Evolutionary conservation across 2,888 invertebrate species (phyloP), one percentile per base, ranked within the genome.

Genomic region (Steinernema hermaphroditum): DNA sequence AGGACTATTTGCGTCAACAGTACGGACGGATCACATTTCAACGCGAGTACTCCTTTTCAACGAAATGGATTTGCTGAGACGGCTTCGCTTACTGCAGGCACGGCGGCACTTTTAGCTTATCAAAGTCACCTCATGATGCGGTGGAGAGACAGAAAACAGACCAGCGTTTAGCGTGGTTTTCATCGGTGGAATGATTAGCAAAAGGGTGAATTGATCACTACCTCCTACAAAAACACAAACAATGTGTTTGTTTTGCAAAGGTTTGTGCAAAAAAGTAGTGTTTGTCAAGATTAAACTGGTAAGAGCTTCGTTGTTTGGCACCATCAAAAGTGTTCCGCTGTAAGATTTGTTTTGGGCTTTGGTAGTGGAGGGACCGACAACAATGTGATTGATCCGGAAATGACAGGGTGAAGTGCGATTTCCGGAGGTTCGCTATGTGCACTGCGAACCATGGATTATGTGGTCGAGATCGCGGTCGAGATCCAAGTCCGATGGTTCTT

Each of bases 121-220:
- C 62, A 62, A 62, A 62, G 34, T 62, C 62, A 62, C 62, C 62
- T 62, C 62, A 62, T 62, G 34, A 16, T 2, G 32, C 27, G 62
- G 62, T 62, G 32, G 29, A 32, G n/a, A 62, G 29, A 54, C 24
- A 2, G 9, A 32, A n/a, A 62, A n/a, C 32, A 34, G 32, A 8
- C 29, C 9, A n/a, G 32, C 29, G 62, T 24, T 54, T 27, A 54
- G 27, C 54, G 22, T 54, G 24, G 27, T 22, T 22, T 37, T 54
- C 12, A 54, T 54, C 62, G 29, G 32, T 32, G 9, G 46, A 16
- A 16, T n/a, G 9, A 46, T 46, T 46, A 46, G n/a, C 37, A 37
- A 37, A 37, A 37, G 12, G 37, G 12, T 4, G 46, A 46, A 46
- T 46, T 46, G 46, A 9, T 46, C 6, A 46, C 22, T 46, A 2